phyloP scores from a whole-genome alignment of 2,113 vertebrate species.

The Toxostoma redivivum region DNA sequence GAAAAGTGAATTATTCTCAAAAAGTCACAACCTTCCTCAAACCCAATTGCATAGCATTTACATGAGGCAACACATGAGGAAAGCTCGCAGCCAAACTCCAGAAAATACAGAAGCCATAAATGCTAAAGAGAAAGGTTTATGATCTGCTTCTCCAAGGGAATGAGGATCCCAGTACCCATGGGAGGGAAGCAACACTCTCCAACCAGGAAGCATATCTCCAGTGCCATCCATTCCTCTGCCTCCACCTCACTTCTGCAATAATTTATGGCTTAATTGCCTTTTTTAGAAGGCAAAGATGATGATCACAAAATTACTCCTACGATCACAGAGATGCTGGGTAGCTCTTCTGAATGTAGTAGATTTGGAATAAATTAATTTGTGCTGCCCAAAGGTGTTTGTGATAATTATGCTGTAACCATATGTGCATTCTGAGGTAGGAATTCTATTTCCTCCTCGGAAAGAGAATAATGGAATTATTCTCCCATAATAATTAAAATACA shows the following conservation, averaged over 20 bases:
- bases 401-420: fast-evolving
- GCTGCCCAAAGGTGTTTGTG: background rate
- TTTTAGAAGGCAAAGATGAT: background rate
- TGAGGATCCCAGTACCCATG: background rate
- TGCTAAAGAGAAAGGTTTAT: background rate
- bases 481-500: background rate
- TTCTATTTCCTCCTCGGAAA: background rate
- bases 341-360: background rate
- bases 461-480: background rate
- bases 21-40: background rate
- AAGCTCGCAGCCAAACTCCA: background rate
- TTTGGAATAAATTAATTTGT: background rate
- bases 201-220: background rate
- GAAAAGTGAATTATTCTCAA: background rate
- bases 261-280: background rate
- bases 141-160: background rate
- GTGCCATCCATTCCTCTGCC: fast-evolving
- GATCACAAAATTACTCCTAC: background rate
- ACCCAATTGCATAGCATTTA: background rate
- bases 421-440: background rate
- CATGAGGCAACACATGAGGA: fast-evolving
- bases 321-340: background rate
- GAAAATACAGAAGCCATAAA: background rate
- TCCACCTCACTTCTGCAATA: background rate
- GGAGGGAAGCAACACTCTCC: background rate